Conservation (phyloP, 2,797 vertebrate species). For the Sebastes oblongus region DNA sequence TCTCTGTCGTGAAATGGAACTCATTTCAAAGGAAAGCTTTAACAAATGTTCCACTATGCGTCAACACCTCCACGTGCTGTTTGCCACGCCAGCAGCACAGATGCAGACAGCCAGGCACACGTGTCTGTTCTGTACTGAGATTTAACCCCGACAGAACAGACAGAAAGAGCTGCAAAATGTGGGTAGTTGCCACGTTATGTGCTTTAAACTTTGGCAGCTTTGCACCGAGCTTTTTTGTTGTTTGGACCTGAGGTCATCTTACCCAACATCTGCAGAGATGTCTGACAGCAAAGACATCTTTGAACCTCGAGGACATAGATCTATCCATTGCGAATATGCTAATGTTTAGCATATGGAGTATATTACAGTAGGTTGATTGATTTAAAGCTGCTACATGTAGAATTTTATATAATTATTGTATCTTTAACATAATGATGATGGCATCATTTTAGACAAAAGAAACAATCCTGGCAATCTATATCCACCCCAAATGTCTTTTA, state of each 20-base stretch:
- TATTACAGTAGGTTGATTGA: not conserved
- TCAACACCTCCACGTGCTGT: not conserved
- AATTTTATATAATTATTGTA: not conserved
- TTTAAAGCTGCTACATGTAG: not conserved
- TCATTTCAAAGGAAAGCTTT: constrained; percentile 4
- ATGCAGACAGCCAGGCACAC: not conserved
- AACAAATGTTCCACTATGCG: not conserved
- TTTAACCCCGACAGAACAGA: not conserved
- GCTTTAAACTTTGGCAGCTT: not conserved
- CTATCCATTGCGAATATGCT: not conserved
- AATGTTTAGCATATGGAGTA: not conserved
- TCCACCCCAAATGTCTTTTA: not conserved
- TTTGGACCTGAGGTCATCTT: not conserved
- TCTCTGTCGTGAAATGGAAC: constrained; percentile 32
- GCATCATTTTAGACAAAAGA: not conserved
- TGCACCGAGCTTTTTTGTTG: not conserved
- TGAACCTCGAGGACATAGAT: not conserved
- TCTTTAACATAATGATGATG: not conserved
- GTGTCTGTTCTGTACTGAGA: not conserved
- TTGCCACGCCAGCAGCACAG: not conserved
- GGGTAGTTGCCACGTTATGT: not conserved
- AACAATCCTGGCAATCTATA: not conserved
- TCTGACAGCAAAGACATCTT: not conserved
- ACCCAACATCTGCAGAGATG: not conserved
- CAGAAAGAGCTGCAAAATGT: not conserved